Percentiles rank a stretch among this genome's conserved stretches.
phyloP scores from a whole-genome alignment of 2,888 invertebrate species.

The Stenchaetothrips biformis region DNA sequence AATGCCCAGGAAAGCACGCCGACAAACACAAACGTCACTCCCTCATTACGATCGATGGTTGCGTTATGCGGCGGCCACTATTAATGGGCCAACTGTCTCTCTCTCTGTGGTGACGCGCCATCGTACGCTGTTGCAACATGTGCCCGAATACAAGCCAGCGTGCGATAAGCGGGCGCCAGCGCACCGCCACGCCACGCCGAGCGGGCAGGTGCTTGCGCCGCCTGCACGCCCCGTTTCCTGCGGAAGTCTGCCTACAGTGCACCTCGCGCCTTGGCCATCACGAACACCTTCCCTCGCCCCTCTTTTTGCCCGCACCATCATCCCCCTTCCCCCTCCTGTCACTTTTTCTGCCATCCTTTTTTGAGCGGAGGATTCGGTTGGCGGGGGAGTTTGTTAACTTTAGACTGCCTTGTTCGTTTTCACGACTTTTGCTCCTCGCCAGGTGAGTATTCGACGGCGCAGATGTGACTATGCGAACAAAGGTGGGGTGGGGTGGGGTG shows the following conservation, averaged over 20 bases:
- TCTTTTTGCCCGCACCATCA: background rate
- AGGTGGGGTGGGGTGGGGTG: background rate
- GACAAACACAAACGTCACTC: no score
- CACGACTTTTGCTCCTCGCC: background rate
- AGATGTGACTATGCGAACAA: background rate
- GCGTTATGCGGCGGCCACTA: no score
- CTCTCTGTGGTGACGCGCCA: no score
- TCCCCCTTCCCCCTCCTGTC: background rate
- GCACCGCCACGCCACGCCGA: background rate
- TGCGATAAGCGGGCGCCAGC: no score
- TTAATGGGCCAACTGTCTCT: no score
- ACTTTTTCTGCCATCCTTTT: background rate
- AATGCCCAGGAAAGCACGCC: no score
- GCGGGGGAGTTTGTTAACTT: background rate
- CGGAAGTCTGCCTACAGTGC: background rate
- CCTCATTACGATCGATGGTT: no score
- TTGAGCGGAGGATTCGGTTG: no score
- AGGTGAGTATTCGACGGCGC: background rate
- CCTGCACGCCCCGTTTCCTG: background rate
- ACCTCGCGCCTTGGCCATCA: background rate
- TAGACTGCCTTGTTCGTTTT: background rate
- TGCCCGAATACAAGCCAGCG: no score
- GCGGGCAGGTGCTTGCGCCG: background rate
- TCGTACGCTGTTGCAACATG: no score
- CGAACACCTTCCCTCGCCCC: background rate